phyloP scores from a whole-genome alignment of 2,888 invertebrate genomes.

The Aporophyla lueneburgensis region DNA sequence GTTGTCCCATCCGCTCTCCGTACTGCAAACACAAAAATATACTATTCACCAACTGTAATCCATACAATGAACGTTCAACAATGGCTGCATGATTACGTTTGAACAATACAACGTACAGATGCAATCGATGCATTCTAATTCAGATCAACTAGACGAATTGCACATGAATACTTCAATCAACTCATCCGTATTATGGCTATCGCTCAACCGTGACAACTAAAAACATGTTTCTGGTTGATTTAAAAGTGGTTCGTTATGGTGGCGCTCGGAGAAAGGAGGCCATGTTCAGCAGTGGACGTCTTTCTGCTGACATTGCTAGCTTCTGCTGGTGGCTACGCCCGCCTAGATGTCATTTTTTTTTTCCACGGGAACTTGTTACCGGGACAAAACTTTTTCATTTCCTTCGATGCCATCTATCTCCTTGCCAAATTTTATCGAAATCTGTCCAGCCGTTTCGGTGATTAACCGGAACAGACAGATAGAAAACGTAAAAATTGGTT shows the following conservation, averaged over 20 bases:
- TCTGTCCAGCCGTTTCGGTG: too few relatives aligned
- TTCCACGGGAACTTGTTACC: too few relatives aligned
- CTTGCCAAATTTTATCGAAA: too few relatives aligned
- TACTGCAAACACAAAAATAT: conserved; percentile 90
- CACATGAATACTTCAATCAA: conserved; percentile 51
- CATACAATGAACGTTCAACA: conserved; percentile 40
- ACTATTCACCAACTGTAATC: conserved; percentile 36
- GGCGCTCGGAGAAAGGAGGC: too few relatives aligned
- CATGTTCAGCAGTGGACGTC: too few relatives aligned
- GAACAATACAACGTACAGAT: conserved; percentile 55
- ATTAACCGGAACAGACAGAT: too few relatives aligned
- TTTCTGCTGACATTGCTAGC: too few relatives aligned
- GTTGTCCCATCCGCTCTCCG: conserved; percentile 99
- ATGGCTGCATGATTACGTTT: conserved; percentile 52
- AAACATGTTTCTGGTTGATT: conserved; percentile 28
- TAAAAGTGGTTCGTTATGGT: neutral
- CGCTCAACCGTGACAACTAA: conserved; percentile 36
- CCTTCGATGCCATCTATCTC: too few relatives aligned
- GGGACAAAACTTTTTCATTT: too few relatives aligned
- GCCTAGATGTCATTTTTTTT: too few relatives aligned
- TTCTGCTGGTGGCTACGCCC: too few relatives aligned
- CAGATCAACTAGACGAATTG: conserved; percentile 54
- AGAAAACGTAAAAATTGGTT: too few relatives aligned
- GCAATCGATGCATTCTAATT: conserved; percentile 47
- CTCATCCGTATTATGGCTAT: conserved; percentile 15